phyloP scores from a whole-genome alignment of 2,797 vertebrate species.

The Loris lydekkerianus region DNA sequence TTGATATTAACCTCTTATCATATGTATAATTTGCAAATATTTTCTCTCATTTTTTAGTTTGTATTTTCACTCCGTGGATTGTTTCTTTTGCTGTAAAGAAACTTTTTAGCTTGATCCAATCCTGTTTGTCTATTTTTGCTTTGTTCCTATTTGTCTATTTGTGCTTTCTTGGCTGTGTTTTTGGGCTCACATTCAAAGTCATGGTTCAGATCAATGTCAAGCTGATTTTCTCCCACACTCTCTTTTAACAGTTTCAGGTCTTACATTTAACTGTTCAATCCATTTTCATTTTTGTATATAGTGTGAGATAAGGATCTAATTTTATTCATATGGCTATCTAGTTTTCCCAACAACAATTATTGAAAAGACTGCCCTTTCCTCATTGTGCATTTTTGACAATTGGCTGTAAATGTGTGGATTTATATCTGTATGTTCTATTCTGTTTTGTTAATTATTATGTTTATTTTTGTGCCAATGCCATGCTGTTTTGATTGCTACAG shows the following conservation, averaged over 20 bases:
- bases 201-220: background rate
- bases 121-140: too few species aligned
- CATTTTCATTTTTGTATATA: background rate
- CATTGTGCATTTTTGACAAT: background rate
- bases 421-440: background rate
- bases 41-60: background rate
- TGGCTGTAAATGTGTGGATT: background rate
- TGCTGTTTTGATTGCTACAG: background rate
- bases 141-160: background rate
- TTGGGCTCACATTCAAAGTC: background rate
- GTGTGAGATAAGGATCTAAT: background rate
- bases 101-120: too few species aligned
- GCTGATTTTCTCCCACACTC: background rate
- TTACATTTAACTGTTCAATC: background rate
- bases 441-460: background rate
- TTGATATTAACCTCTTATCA: background rate
- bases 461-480: background rate
- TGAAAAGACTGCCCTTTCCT: background rate
- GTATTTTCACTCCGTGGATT: background rate
- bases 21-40: background rate
- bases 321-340: background rate
- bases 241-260: background rate
- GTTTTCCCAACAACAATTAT: background rate
- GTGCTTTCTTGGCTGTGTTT: background rate
- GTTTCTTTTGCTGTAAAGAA: background rate